These are phyloP conservation scores for Tetheella fluctuosa DNA, from an alignment of 2,888 invertebrate genomes.

Conservation along the genomic window DNA sequence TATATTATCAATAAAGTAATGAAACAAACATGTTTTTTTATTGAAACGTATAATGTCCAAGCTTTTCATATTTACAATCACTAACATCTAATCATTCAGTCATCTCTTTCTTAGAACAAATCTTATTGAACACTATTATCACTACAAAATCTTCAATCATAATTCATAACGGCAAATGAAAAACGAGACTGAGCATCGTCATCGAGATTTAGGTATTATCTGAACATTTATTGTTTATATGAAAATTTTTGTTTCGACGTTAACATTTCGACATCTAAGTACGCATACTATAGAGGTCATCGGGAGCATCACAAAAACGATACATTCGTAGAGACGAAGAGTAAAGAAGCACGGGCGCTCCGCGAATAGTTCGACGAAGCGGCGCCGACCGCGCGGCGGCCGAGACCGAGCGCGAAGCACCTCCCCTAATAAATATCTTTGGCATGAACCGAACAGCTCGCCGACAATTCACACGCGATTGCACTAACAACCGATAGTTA, in stretches of 20 bases:
- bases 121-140: conserved; percentile 82
- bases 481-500: conserved; percentile 62
- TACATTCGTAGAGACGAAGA: conserved; percentile 54
- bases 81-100: conserved; percentile 81
- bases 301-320: conserved; percentile 62
- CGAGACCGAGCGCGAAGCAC: conserved; percentile 57
- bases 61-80: conserved; percentile 81
- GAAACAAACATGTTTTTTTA: conserved; percentile 69
- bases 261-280: conserved; percentile 62
- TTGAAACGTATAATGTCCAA: conserved; percentile 82
- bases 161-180: conserved; percentile 71
- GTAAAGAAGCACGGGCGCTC: conserved; percentile 51
- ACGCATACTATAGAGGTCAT: conserved; percentile 66
- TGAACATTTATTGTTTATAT: conserved; percentile 59
- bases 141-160: conserved; percentile 76
- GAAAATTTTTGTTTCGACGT: conserved; percentile 68
- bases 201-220: conserved; percentile 67
- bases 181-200: conserved; percentile 79
- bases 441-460: conserved; percentile 81
- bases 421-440: conserved; percentile 82
- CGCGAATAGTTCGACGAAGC: conserved; percentile 34
- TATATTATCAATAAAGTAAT: conserved; percentile 42
- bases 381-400: conserved; percentile 36
- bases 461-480: conserved; percentile 71
- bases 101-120: conserved; percentile 78